Base-by-base conservation (phyloP, 1,140 invertebrate genomes). In the Triops cancriformis region DNA sequence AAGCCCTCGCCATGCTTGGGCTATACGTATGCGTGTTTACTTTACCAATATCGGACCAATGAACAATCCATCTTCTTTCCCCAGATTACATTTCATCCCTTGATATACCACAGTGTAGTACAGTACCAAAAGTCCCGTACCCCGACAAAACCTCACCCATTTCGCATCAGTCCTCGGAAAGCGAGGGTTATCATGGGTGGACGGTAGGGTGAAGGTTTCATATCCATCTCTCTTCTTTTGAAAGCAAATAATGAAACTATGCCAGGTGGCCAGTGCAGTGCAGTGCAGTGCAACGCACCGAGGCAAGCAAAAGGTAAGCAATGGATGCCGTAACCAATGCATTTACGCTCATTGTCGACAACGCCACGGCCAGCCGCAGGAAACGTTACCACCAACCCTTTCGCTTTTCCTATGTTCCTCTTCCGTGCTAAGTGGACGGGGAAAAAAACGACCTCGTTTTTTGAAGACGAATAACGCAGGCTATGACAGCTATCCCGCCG, bases 11-110 rank as follows among this genome's bases (percentile, higher is more conserved):
- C 51, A 64, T 64, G 18, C 23, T 64, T 23, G 14, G 18, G 14
- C n/a, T 64, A 7, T 45, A 18, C 51, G 14, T 64, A 64, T 64
- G 51, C n/a, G 51, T 64, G 51, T 64, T 64, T 64, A 64, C 51
- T 64, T 64, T 64, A 23, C 18, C 51, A 64, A 64, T 64, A 64
- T n/a, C 51, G 31, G 7, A 37, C 31, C 2, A 37, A 37, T 23
- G 14, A 18, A 64, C 51, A 64, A 64, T 64, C 51, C 51, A 64
- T 64, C 51, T 64, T 64, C 18, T 64, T 64, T 37, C 14, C 51
- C 51, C 51, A 64, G 51, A 64, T 64, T 64, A 64, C 51, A 64
- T 64, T 64, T 64, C 51, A 64, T 64, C 51, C 51, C 18, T 23
- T 64, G 51, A 37, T 37, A 37, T 37, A 37, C n/a, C 31, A 37